Percentiles rank a stretch among this genome's conserved stretches.
These are phyloP conservation scores for Melitaea cinxia DNA, from an alignment of 1,140 invertebrate species.

Conservation along the genomic window DNA sequence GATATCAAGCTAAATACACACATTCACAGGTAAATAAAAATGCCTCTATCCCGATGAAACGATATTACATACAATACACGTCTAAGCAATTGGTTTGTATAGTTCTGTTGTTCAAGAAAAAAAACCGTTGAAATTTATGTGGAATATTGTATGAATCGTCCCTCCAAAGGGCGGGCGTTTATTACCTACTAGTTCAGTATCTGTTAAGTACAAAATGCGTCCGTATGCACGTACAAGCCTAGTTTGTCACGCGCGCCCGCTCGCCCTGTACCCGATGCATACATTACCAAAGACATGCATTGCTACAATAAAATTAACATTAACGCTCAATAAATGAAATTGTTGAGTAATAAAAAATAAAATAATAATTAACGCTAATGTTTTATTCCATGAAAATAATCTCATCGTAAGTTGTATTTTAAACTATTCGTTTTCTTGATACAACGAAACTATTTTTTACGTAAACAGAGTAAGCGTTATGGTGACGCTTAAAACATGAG, in stretches of 20 bases:
- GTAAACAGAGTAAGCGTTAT: no score
- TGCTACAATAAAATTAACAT: constrained; percentile 25
- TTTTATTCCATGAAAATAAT: no score
- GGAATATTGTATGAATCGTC: background rate
- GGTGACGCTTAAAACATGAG: no score
- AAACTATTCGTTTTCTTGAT: no score
- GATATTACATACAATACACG: no score
- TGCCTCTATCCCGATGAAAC: no score
- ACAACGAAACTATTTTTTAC: no score
- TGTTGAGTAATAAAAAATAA: background rate
- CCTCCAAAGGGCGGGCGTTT: constrained; percentile 27
- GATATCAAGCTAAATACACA: no score
- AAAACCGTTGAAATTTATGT: background rate
- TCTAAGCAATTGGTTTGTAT: no score
- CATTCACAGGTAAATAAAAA: no score
- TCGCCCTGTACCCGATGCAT: constrained; percentile 65
- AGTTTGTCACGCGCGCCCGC: constrained; percentile 43
- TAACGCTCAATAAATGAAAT: background rate
- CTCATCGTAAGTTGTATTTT: no score
- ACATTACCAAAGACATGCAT: constrained; percentile 48
- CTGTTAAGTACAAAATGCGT: constrained; percentile 34
- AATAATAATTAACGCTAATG: background rate
- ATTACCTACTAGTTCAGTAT: constrained; percentile 19
- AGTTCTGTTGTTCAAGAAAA: no score
- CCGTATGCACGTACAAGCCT: constrained; percentile 42